Base-by-base conservation (phyloP, 2,113 vertebrate genomes). In the Lontra canadensis region DNA sequence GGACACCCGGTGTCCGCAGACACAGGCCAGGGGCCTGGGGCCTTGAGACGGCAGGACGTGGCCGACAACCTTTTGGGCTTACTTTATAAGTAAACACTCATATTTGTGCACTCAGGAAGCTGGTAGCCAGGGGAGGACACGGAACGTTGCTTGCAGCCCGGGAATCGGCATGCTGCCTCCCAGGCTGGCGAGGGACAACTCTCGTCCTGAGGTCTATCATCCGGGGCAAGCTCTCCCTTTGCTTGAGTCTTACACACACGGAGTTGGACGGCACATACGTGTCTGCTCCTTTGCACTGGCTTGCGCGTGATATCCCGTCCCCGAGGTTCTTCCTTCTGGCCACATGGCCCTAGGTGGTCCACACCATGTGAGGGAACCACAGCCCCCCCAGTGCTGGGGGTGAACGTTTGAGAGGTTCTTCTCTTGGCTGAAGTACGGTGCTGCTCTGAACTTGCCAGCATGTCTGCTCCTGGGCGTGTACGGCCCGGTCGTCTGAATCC, bases 21-120 rank as follows among this genome's bases (percentile, higher is more conserved):
- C 39, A 29, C 36, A 52, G 63, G 52, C 23, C 18, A 25, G 83
- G 21, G 20, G 7, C 6, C 39, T 42, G 39, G 39, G 0, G n/a
- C 42, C 42, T 34, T 1, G 6, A 17, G 17, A 8, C 0, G 10
- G 23, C 7, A 4, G 61, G 20, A 29, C n/a, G 26, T 1, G 14
- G 47, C 15, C 13, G 47, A 73, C 23, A 7, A 29, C 39, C 47
- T 76, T 29, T 3, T 7, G 44, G 49, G n/a, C 18, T 74, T 57
- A 42, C 20, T 74, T 39, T 55, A 29, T 14, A 18, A 71, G 21
- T 8, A 11, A 52, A 7, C 47, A 55, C 65, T 18, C 39, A 0
- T 10, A 7, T 2, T 20, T 29, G 17, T 31, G 74, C 7, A 17
- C 26, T 7, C 26, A 8, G 26, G 74, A 76, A 18, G 26, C 42